Base-by-base conservation (phyloP, 2,888 invertebrate species). In the Nomada flava region DNA sequence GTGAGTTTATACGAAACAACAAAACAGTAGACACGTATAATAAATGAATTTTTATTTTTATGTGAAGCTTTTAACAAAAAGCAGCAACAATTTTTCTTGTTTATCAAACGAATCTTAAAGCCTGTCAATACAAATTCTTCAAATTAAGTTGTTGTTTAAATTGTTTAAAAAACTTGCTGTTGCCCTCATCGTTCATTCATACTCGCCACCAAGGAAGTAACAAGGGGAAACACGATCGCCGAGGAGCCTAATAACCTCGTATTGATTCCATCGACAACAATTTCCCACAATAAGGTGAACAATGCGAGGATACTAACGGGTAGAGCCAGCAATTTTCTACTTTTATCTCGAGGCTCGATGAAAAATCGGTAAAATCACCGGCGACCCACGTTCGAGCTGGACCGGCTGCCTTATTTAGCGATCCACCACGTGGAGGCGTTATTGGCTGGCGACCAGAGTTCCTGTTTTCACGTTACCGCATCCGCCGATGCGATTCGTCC, bases 401-500 rank as follows among this genome's bases (percentile, higher is more conserved):
- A 78, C 74, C 74, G 74, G 64, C 68, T 70, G 86, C 83, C 79
- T 86, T 86, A 86, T 80, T 79, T 83, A 77, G 80, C 77, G 78
- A 80, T 74, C 77, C 74, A 47, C 77, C 75, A 77, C 75, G 86
- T 63, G 83, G 80, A 86, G 86, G 88, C 83, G 86, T 88, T 88
- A 86, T 88, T 88, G 77, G 72, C 72, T 76, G 47, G 69, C 83
- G 77, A 76, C 79, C 63, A 55, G 36, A 78, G 83, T 86, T 86
- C 80, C 86, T 83, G 86, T 86, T 88, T 86, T 80, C 79, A 60
- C 79, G 71, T 81, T 70, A 65, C 74, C 71, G 76, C 68, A 69
- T 70, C 71, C 42, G 77, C 82, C 73, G 64, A 79, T 76, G 63
- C 76, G 82, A 85, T 71, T 76, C 82, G 86, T 82, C 78, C 85